Evolutionary conservation across 2,888 invertebrate species (phyloP).

Genomic region (Dysmachus trigonus): DNA sequence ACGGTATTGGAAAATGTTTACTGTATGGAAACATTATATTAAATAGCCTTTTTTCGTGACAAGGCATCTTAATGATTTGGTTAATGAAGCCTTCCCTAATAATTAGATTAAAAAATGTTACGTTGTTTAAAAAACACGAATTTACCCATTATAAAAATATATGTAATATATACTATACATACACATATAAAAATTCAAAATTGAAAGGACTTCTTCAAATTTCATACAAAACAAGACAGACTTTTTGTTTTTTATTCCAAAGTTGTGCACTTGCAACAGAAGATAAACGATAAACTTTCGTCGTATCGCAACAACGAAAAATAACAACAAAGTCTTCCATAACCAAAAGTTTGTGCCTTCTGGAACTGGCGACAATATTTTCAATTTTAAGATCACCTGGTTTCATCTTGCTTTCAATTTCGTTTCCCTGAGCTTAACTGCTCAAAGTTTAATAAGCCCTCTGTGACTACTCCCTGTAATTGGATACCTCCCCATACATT

Average conservation of each 20-base stretch:
- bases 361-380: neutral
- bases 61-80: too few species aligned
- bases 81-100: too few species aligned
- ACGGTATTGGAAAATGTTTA: too few species aligned
- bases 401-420: neutral
- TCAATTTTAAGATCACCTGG: neutral
- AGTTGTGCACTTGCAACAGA: neutral
- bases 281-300: neutral
- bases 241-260: neutral
- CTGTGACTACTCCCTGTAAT: neutral
- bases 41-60: too few species aligned
- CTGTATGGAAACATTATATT: too few species aligned
- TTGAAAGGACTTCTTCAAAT: neutral
- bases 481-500: neutral
- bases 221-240: neutral
- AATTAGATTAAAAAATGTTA: too few species aligned
- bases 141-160: too few species aligned
- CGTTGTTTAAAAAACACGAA: too few species aligned
- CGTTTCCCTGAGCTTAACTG: neutral
- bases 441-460: neutral
- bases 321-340: neutral
- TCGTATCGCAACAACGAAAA: neutral
- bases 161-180: too few species aligned
- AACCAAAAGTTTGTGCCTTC: neutral
- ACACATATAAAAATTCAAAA: too few species aligned